phyloP scores from a whole-genome alignment of 2,888 invertebrate genomes.

The Phengaris alcon region DNA sequence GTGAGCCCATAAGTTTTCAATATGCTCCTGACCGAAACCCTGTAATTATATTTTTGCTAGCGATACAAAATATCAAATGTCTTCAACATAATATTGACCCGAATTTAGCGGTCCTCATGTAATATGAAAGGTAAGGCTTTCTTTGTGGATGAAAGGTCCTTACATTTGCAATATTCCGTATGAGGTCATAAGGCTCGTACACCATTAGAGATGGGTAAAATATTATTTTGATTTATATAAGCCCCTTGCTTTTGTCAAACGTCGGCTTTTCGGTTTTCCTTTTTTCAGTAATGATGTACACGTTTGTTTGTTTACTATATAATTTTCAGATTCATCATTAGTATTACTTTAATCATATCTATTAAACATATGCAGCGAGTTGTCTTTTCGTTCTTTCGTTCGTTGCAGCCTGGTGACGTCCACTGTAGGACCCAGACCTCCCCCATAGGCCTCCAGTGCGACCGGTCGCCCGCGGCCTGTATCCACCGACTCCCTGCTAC shows the following conservation, averaged over 20 bases:
- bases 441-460: no score
- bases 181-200: slow-evolving; percentile 1
- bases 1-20: slow-evolving; percentile 7
- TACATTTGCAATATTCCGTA: slow-evolving; percentile 15
- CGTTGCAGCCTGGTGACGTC: no score
- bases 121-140: slow-evolving; percentile 29
- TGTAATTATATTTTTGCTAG: slow-evolving; percentile 24
- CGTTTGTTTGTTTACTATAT: neutral
- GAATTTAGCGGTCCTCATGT: slow-evolving; percentile 20
- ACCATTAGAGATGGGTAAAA: slow-evolving; percentile 20
- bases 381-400: no score
- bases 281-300: slow-evolving; percentile 6
- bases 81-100: slow-evolving; percentile 17
- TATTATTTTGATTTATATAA: slow-evolving; percentile 24
- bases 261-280: slow-evolving; percentile 5
- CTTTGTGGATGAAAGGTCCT: slow-evolving; percentile 15
- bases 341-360: no score
- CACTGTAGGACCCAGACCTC: no score
- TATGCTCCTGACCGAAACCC: neutral
- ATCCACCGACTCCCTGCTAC: no score
- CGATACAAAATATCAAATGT: slow-evolving; percentile 26
- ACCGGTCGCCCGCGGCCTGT: no score
- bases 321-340: neutral
- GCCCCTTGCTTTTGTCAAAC: slow-evolving; percentile 22
- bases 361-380: no score